Evolutionary conservation across 30 jellyfish, hydroid and myxozoan genomes (phyloP), one percentile per base, ranked within the genome.

Genomic region (Catostylus mosaicus): DNA sequence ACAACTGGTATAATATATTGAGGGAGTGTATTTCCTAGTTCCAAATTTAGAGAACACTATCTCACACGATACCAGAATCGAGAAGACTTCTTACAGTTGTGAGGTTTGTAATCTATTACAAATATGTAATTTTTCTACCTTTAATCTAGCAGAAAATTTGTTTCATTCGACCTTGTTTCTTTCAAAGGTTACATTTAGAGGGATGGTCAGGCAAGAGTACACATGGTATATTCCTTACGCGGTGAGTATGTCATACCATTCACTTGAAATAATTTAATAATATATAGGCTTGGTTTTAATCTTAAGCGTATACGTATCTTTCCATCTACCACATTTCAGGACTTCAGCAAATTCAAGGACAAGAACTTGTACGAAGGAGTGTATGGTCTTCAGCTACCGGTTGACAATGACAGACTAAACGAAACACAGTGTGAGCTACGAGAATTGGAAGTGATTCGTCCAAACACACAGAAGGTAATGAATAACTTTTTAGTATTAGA

Each of bases 141-240:
- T n/a, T n/a, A n/a, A n/a, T n/a, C n/a, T n/a, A n/a, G n/a, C n/a
- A n/a, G n/a, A n/a, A n/a, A n/a, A n/a, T n/a, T n/a, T n/a, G n/a
- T n/a, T n/a, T n/a, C n/a, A n/a, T n/a, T n/a, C n/a, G n/a, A n/a
- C n/a, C n/a, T n/a, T n/a, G 3, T 62, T n/a, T 38, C 54, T 0
- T 31, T 82, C 22, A 0, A 18, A 73, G 95, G 78, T 73, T 29
- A 33, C 36, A 24, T 47, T 46, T 27, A 60, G 75, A 61, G 78
- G 78, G 8, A 60, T 84, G 37, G 46, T 67, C 40, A 29, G 73
- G 3, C 26, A 80, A n/a, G 78, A 84, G 11, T 84, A 40, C 78
- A 73, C 88, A 36, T 84, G 95, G 95, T 84, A 72, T 57, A 62
- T 63, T 19, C 84, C 95, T 0, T 74, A 37, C 34, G 86, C 88